Evolutionary conservation across 2,113 vertebrate genomes (phyloP).

Genomic region (Periophthalmodon schlosseri): DNA sequence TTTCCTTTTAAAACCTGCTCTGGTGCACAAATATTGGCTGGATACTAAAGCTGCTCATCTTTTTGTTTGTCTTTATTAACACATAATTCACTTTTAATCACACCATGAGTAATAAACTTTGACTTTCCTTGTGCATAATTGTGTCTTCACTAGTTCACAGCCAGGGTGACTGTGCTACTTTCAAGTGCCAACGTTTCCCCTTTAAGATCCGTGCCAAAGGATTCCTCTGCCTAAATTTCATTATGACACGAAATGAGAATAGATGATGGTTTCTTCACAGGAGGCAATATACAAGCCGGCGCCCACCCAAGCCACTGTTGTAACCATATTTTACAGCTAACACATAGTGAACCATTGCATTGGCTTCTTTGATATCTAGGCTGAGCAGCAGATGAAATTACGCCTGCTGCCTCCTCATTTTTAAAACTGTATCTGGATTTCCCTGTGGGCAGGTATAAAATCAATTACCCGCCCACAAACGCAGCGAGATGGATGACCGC

Average conservation of each 20-base stretch:
- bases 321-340: conserved; percentile 31
- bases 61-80: conserved; percentile 29
- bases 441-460: conserved; percentile 40
- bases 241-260: conserved; percentile 22
- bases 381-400: conserved; percentile 38
- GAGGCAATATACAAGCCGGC: conserved; percentile 4
- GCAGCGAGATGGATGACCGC: conserved; percentile 44
- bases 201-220: not conserved
- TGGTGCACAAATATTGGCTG: no score
- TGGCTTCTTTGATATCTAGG: conserved; percentile 28
- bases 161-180: conserved; percentile 36
- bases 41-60: conserved; percentile 42
- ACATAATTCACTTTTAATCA: conserved; percentile 50
- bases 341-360: conserved; percentile 23
- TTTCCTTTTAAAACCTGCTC: no score
- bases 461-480: conserved; percentile 42
- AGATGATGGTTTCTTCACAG: conserved; percentile 16
- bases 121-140: conserved; percentile 22
- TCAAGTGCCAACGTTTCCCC: conserved; percentile 15
- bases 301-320: conserved; percentile 4
- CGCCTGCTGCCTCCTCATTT: conserved; percentile 28
- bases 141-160: conserved; percentile 5
- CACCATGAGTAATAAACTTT: conserved; percentile 45
- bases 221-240: conserved; percentile 10
- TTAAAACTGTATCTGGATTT: conserved; percentile 41